Evolutionary conservation across 1,140 invertebrate genomes (phyloP), one percentile per base, ranked within the genome.

Genomic region (Hermatobates lingyangjiaoensis): DNA sequence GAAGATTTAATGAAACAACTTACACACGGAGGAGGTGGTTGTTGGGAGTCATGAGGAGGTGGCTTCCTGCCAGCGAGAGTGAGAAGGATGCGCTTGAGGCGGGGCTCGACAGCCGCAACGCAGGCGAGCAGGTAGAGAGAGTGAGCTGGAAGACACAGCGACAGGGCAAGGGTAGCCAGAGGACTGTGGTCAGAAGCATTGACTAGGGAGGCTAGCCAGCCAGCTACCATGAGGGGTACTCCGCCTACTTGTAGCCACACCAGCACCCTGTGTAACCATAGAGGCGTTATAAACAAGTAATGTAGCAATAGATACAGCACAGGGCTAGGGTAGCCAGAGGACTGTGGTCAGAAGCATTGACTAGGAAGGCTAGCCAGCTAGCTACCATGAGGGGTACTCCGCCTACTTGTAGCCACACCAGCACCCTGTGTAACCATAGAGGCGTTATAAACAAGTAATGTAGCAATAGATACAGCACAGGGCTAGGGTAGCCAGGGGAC

Each of bases 61-160:
- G 87, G 75, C 66, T 93, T 91, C 61, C 81, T 83, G 2, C 88
- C 88, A 58, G 86, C 74, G 59, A 86, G 81, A 53, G 77, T 70
- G 39, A 87, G 64, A 15, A 85, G 69, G 2, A 69, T 64, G 38
- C 73, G 67, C 48, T 74, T 71, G 3, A 85, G 65, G 63, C 82
- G 81, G 53, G 77, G 74, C 48, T 79, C 64, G 2, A 49, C 45
- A n/a, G 48, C 38, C 12, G 54, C 54, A 18, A 44, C 34, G 15
- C 50, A 40, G 2, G 47, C 68, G 27, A 88, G 70, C 21, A 87
- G 77, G 57, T 84, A 88, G 1, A 80, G 67, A 1, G 84, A 80
- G 60, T 87, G 82, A 3, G 79, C 59, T 1, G 80, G 69, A 0
- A 85, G 73, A 23, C 83, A 21, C 12, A 55, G 18, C 74, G 1